Conservation (phyloP, 2,113 vertebrate genomes). For the Sorex araneus region DNA sequence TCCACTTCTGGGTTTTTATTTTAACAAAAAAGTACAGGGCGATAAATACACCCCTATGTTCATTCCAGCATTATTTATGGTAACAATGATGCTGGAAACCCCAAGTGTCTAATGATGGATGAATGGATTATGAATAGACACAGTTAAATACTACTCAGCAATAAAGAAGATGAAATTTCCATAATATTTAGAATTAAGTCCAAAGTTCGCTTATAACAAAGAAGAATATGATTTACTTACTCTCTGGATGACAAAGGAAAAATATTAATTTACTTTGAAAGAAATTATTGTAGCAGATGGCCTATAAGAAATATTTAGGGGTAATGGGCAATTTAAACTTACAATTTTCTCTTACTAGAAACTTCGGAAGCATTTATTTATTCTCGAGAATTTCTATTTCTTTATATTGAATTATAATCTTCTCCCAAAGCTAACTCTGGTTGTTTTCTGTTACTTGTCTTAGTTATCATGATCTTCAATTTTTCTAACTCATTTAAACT, state of each 20-base stretch:
- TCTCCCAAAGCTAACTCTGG: neutral
- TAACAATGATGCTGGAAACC: neutral
- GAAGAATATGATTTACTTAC: neutral
- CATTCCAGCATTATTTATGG: neutral
- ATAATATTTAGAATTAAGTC: constrained; percentile 33
- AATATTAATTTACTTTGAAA: neutral
- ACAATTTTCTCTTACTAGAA: constrained; percentile 11
- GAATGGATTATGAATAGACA: neutral
- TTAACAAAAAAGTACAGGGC: neutral
- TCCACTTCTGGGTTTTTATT: neutral
- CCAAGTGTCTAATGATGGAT: neutral
- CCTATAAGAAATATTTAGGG: neutral
- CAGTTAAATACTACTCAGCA: neutral
- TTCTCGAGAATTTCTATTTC: constrained; percentile 14
- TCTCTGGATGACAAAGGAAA: neutral
- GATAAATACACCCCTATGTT: neutral
- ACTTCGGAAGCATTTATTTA: neutral
- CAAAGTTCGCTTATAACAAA: neutral
- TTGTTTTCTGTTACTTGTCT: constrained; percentile 17
- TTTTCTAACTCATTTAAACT: constrained; percentile 17
- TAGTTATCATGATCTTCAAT: neutral
- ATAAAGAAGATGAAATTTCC: neutral
- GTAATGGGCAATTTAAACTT: neutral
- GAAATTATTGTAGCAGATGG: neutral
- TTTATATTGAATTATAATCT: constrained; percentile 17